Base-by-base conservation (phyloP, 2,113 vertebrate genomes). In the Hipposideros armiger region DNA sequence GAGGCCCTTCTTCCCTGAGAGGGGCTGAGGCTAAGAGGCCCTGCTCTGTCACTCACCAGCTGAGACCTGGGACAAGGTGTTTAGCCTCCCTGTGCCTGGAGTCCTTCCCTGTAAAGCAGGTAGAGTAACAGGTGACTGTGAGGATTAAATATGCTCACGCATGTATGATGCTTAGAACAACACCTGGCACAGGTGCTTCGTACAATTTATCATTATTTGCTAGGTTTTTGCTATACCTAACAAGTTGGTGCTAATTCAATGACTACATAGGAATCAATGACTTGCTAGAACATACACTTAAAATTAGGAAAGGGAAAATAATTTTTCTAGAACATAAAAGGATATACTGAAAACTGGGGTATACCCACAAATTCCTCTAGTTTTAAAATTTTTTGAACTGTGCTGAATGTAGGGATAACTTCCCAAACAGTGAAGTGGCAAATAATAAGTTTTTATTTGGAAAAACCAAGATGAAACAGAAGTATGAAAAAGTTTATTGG, bases 241-340 rank as follows among this genome's bases (percentile, higher is more conserved):
- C 15, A 15, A 58, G 66, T 45, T 66, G 66, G 22, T 84, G 85
- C 64, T 77, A 70, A 88, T 52, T 70, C 69, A 96, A 10, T 89
- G 62, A 67, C 58, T 72, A 45, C 36, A 11, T 32, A 69, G 50
- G 66, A 73, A 94, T 81, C 52, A 78, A 26, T 7, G 30, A 69
- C 36, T 87, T 91, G 74, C 45, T 84, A 87, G 70, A 90, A 73
- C 8, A 16, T 67, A 88, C 28, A 62, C 15, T 69, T 83, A 83
- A 78, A 69, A 26, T 87, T 28, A 90, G 13, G 54, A 85, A 94
- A 91, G 90, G 45, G n/a, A 92, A 94, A 77, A 45, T 2, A 40
- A 52, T n/a, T 76, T 81, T 82, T 70, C 93, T 58, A 81, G 83
- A 87, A 84, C 72, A 94, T 80, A 93, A 73, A 40, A 85, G 9